A percentile compares a stretch with the other conserved stretches of the same genome.
phyloP scores from a whole-genome alignment of 2,797 vertebrate genomes.

The Stomatorhinus walkeri region DNA sequence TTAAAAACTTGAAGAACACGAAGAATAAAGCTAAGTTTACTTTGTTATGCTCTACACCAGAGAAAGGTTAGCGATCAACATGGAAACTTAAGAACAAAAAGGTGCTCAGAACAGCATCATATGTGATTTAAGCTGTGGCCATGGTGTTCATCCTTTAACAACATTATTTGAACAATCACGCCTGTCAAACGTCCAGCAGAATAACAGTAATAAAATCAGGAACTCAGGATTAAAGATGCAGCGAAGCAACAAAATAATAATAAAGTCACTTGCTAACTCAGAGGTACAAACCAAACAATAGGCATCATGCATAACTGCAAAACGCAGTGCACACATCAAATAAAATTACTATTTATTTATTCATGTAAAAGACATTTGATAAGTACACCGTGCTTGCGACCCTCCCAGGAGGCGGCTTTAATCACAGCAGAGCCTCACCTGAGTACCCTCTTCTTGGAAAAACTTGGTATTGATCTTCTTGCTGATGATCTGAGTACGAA shows the following conservation, averaged over 20 bases:
- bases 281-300: not conserved
- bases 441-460: constrained; percentile 88
- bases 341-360: not conserved
- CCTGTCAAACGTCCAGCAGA: not conserved
- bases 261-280: not conserved
- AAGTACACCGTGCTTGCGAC: not conserved
- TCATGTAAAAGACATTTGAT: not conserved
- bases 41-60: not conserved
- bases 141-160: not conserved
- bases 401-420: not conserved
- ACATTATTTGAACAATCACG: not conserved
- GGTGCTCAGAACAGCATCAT: not conserved
- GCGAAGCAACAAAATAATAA: not conserved
- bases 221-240: not conserved
- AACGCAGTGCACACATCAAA: not conserved
- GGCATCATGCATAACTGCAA: not conserved
- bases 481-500: constrained; percentile 97
- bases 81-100: not conserved
- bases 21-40: not conserved
- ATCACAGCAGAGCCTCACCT: constrained; percentile 60
- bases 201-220: not conserved
- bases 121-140: not conserved
- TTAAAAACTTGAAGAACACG: not conserved
- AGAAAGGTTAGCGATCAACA: not conserved
- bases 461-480: constrained; percentile 99